Evolutionary conservation across 2,113 vertebrate genomes (phyloP), one percentile per base, ranked within the genome.

Genomic region (Rhagologus leucostigma): DNA sequence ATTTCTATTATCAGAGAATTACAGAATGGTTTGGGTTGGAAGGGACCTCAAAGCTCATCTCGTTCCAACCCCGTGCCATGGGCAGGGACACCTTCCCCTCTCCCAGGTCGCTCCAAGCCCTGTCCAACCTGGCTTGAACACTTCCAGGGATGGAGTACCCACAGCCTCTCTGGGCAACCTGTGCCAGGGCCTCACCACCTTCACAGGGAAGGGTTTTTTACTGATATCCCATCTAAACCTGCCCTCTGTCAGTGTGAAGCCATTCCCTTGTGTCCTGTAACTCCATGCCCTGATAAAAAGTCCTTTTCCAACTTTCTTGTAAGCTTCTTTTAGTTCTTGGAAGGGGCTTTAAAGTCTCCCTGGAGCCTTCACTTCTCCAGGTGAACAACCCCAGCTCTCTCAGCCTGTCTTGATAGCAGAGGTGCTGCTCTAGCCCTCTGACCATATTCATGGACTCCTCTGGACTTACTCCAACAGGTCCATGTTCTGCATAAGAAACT

Each of bases 51-150:
- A 52, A 46, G 6, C n/a, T 16, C 20, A 47, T 22, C 16, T 52
- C 2, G 1, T 67, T 35, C 47, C 62, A 68, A 2, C 5, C 2
- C 29, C 60, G 16, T 89, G 52, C 33, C 26, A 37, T 29, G 11
- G 15, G 12, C 52, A 74, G 52, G 52, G 33, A 4, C 37, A 52
- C 33, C 6, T 74, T n/a, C 16, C 37, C 30, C 37, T 46, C 7
- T 7, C 9, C 33, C 60, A 65, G 29, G 29, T n/a, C 7, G 4
- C 7, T 75, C 29, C n/a, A 46, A 60, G 39, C 29, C 39, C 24
- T 2, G 0, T 53, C 46, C 46, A 41, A 0, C 30, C 30, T 62
- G 55, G n/a, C 41, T 47, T 30, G 52, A 16, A 39, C 52, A 8
- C 24, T 39, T 32, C 10, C 39, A 75, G 39, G 15, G 20, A 13